phyloP scores from a whole-genome alignment of 1,140 invertebrate genomes.

The Aphaenogaster floridana region DNA sequence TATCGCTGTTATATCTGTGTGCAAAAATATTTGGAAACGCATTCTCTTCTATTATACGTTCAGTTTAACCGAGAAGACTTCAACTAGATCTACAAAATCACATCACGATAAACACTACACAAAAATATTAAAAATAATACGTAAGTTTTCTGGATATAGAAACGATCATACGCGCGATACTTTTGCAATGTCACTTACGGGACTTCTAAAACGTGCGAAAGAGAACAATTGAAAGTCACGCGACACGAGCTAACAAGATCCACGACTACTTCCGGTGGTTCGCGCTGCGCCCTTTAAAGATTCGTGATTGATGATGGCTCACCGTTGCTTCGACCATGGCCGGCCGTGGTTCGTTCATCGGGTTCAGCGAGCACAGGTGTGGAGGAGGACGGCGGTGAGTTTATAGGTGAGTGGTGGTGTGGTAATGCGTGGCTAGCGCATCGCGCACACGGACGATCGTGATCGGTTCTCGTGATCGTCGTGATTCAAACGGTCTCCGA shows the following conservation, averaged over 20 bases:
- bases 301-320: slow-evolving; percentile 79
- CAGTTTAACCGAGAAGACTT: background rate
- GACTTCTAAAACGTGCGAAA: slow-evolving; percentile 11
- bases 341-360: slow-evolving; percentile 79
- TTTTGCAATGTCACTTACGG: background rate
- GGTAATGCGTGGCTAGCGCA: slow-evolving; percentile 74
- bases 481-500: slow-evolving; percentile 85
- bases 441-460: slow-evolving; percentile 74
- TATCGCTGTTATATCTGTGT: background rate
- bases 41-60: background rate
- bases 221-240: slow-evolving; percentile 19
- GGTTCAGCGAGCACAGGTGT: slow-evolving; percentile 80
- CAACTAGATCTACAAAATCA: background rate
- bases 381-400: slow-evolving; percentile 75
- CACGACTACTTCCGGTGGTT: slow-evolving; percentile 59
- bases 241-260: slow-evolving; percentile 14
- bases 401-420: slow-evolving; percentile 73
- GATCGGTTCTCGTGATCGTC: slow-evolving; percentile 74
- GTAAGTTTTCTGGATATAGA: background rate
- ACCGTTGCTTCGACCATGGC: slow-evolving; percentile 82
- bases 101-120: slow-evolving; percentile 2
- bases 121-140: slow-evolving; percentile 10
- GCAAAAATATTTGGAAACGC: background rate
- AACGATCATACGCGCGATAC: slow-evolving; percentile 7
- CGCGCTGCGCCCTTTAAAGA: slow-evolving; percentile 47